Percentiles rank a stretch among this genome's conserved stretches.
Conservation (phyloP, 2,888 invertebrate species). For the Eupithecia subumbrata region DNA sequence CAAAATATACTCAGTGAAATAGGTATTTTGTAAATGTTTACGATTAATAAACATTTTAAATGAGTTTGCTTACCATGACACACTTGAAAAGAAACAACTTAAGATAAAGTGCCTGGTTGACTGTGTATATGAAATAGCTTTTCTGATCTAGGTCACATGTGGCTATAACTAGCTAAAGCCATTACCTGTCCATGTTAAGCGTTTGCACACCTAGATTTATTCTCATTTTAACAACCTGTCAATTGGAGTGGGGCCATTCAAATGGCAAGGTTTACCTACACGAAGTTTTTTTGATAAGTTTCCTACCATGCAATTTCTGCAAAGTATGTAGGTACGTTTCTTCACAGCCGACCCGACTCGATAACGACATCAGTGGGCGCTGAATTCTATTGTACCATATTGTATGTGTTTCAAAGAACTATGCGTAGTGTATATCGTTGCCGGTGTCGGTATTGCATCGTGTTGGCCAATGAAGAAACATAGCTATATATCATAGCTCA, state of each 20-base stretch:
- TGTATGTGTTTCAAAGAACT: background rate
- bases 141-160: constrained; percentile 64
- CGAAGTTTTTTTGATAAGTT: background rate
- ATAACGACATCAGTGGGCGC: background rate
- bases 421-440: too few relatives aligned
- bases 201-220: constrained; percentile 18
- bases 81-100: constrained; percentile 70
- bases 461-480: background rate
- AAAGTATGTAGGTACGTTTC: background rate
- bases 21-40: constrained; percentile 14
- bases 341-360: background rate
- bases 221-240: constrained; percentile 6
- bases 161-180: constrained; percentile 34
- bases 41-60: constrained; percentile 46
- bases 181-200: constrained; percentile 20
- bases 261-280: background rate
- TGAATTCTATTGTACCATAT: background rate
- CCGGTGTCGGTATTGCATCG: too few relatives aligned
- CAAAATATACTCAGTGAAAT: background rate
- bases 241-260: background rate
- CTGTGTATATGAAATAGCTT: constrained; percentile 48
- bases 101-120: constrained; percentile 54
- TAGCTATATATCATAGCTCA: background rate
- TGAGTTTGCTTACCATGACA: constrained; percentile 74
- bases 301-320: background rate